Conservation (phyloP, 1,140 invertebrate species). For the Drosophila triauraria region DNA sequence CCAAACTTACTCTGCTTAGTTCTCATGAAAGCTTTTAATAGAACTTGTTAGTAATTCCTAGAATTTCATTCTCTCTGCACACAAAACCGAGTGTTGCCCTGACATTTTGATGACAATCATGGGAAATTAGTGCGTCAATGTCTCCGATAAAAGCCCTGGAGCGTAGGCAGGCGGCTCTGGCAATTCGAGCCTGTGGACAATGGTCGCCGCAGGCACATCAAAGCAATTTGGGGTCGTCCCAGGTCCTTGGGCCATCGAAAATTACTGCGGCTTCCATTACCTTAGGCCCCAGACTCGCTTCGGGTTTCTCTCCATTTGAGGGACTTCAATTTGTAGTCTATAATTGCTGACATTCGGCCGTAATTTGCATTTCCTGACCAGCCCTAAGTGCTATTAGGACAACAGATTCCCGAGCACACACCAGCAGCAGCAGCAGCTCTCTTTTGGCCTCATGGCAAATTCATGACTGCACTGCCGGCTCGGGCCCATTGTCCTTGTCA, state of each 20-base stretch:
- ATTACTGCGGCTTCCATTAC: constrained; percentile 34
- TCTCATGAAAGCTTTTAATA: too few relatives aligned
- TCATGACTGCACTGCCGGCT: constrained; percentile 52
- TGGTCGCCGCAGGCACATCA: constrained; percentile 31
- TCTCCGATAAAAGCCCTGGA: constrained; percentile 19
- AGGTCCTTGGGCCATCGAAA: constrained; percentile 13
- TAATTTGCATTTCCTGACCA: constrained; percentile 48
- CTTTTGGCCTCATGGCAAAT: constrained; percentile 54
- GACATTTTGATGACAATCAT: constrained; percentile 50
- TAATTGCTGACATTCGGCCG: constrained; percentile 31
- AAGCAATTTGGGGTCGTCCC: constrained; percentile 10
- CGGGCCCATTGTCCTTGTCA: constrained; percentile 65
- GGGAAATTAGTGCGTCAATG: constrained; percentile 55
- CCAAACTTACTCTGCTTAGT: too few relatives aligned
- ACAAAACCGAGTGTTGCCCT: constrained; percentile 11
- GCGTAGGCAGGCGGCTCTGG: background rate
- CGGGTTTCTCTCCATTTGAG: background rate
- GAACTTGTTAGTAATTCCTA: background rate
- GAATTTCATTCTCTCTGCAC: background rate
- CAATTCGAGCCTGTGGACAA: constrained; percentile 16
- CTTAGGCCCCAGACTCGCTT: constrained; percentile 1
- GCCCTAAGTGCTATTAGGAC: constrained; percentile 49
- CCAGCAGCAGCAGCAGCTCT: background rate
- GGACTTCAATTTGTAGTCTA: constrained; percentile 25
- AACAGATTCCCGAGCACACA: constrained; percentile 24